Evolutionary conservation across 2,113 vertebrate genomes (phyloP).

Genomic region (Carassius gibelio): DNA sequence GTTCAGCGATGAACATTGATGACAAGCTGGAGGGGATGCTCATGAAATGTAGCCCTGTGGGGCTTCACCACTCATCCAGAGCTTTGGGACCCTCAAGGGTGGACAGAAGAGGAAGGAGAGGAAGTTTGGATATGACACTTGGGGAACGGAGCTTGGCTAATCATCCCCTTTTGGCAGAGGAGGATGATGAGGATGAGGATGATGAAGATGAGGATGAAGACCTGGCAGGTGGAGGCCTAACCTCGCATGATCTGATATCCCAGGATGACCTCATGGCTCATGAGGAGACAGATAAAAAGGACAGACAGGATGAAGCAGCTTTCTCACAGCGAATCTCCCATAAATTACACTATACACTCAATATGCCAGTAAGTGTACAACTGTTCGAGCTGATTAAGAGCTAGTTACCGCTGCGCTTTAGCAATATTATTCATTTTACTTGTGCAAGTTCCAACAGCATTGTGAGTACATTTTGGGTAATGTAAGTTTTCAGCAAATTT

Average conservation of each 20-base stretch:
- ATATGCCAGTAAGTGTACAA: conserved; percentile 85
- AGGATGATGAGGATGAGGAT: conserved; percentile 72
- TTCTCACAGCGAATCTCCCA: conserved; percentile 87
- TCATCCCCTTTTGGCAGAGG: conserved; percentile 86
- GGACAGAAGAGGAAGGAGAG: conserved; percentile 77
- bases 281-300: conserved; percentile 91
- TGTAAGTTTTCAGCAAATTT: too few relatives aligned
- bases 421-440: too few relatives aligned
- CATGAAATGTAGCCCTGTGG: conserved; percentile 90
- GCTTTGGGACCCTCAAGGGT: conserved; percentile 74
- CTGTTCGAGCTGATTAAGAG: background rate
- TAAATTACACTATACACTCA: conserved; percentile 90
- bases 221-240: conserved; percentile 84
- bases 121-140: conserved; percentile 79
- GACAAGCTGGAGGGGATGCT: conserved; percentile 95
- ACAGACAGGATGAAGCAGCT: conserved; percentile 83
- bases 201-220: conserved; percentile 77
- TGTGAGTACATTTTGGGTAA: too few relatives aligned
- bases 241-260: conserved; percentile 90
- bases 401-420: background rate
- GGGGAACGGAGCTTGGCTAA: conserved; percentile 87
- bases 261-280: conserved; percentile 97
- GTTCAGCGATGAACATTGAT: conserved; percentile 96
- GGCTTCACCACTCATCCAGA: conserved; percentile 81
- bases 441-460: too few relatives aligned